Percentiles rank a stretch among this genome's conserved stretches.
Conservation (phyloP, 2,113 vertebrate species). For the Aspidoscelis tigris region DNA sequence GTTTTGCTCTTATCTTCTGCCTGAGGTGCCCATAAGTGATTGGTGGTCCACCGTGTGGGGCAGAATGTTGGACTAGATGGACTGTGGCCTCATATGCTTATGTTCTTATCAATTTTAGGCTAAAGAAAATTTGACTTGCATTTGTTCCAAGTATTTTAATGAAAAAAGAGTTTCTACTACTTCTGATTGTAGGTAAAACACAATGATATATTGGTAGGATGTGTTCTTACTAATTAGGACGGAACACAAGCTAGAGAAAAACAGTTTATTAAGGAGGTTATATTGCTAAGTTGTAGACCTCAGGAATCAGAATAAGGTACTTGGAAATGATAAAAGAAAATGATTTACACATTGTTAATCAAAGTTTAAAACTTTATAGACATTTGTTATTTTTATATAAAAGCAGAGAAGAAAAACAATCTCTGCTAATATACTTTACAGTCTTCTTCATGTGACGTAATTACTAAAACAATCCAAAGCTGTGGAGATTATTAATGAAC, state of each 20-base stretch:
- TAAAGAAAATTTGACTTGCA: not conserved
- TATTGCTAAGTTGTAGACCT: conserved; percentile 26
- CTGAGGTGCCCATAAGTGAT: no score
- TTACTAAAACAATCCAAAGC: conserved; percentile 65
- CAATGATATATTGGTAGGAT: not conserved
- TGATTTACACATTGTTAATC: conserved; percentile 50
- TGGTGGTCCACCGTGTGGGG: no score
- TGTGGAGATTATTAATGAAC: conserved; percentile 55
- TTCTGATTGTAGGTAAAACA: not conserved
- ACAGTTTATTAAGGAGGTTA: conserved; percentile 21
- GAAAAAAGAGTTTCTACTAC: not conserved
- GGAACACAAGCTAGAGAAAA: not conserved
- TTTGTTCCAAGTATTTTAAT: not conserved
- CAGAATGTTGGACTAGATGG: no score
- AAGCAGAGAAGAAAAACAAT: conserved; percentile 49
- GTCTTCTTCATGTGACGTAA: conserved; percentile 58
- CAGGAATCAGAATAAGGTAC: conserved; percentile 27
- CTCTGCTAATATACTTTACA: conserved; percentile 51
- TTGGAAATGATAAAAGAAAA: conserved; percentile 31
- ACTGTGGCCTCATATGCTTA: no score
- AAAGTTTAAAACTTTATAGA: conserved; percentile 55
- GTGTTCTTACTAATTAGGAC: not conserved
- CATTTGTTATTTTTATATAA: conserved; percentile 34
- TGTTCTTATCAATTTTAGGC: no score
- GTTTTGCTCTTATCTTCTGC: no score